Evolutionary conservation across 2,113 vertebrate genomes (phyloP).

Genomic region (Salminus brasiliensis): DNA sequence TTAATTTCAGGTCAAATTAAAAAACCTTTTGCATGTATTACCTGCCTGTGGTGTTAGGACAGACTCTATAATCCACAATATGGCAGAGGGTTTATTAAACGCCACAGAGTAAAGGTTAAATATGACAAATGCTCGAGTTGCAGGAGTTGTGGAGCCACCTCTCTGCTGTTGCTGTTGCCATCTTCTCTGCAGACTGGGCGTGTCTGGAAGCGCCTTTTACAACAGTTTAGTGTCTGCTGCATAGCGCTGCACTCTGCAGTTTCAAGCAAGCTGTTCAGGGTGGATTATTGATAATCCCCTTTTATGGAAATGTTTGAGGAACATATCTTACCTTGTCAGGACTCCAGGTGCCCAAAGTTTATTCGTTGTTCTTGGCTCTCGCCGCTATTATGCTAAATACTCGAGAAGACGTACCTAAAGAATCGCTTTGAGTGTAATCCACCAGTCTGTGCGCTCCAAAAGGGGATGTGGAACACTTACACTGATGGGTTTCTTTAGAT

Average conservation of each 20-base stretch:
- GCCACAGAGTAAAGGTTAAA: constrained; percentile 24
- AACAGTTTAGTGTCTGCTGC: background rate
- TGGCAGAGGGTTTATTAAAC: constrained; percentile 31
- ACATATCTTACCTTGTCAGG: constrained; percentile 47
- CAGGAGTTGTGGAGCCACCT: background rate
- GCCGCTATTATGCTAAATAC: background rate
- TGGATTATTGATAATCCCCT: constrained; percentile 42
- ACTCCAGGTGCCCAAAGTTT: constrained; percentile 21
- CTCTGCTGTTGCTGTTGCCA: background rate
- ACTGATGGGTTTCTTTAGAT: background rate
- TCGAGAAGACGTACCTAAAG: background rate
- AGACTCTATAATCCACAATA: constrained; percentile 23
- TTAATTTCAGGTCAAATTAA: constrained; percentile 48
- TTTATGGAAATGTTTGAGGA: constrained; percentile 67
- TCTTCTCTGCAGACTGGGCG: background rate
- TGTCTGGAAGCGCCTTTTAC: background rate
- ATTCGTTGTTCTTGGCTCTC: background rate
- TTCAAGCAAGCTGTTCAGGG: background rate
- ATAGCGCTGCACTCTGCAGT: background rate
- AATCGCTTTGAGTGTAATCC: background rate
- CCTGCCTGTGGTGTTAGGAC: constrained; percentile 27
- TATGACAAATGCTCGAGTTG: background rate
- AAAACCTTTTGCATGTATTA: constrained; percentile 29
- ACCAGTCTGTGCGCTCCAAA: background rate
- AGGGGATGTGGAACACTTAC: background rate